phyloP scores from a whole-genome alignment of 1,140 invertebrate species.

The Drosophila mayri region DNA sequence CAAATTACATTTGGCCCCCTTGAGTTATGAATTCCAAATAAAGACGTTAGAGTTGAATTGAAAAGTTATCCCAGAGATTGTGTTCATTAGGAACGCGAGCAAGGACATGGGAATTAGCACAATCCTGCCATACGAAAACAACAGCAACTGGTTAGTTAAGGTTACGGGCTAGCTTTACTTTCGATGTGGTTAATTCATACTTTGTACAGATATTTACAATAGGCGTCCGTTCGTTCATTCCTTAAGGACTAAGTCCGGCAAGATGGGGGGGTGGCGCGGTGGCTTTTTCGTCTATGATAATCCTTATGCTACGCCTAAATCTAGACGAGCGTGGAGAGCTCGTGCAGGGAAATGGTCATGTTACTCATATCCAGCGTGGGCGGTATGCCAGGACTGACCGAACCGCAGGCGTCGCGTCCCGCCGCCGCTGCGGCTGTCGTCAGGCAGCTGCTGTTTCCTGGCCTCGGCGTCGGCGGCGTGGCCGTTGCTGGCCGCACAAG shows the following conservation, averaged over 20 bases:
- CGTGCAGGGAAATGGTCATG: slow-evolving; percentile 88
- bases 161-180: slow-evolving; percentile 18
- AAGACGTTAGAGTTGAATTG: slow-evolving; percentile 13
- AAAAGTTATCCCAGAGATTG: neutral
- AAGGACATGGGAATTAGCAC: too few relatives aligned
- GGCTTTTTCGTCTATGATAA: slow-evolving; percentile 49
- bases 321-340: slow-evolving; percentile 89
- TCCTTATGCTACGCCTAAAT: slow-evolving; percentile 7
- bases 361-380: slow-evolving; percentile 89
- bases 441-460: slow-evolving; percentile 45
- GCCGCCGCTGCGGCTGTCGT: neutral
- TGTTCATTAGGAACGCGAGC: neutral
- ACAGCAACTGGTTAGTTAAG: too few relatives aligned
- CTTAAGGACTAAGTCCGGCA: slow-evolving; percentile 42
- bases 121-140: too few relatives aligned
- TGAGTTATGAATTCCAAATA: slow-evolving; percentile 5
- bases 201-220: slow-evolving; percentile 68
- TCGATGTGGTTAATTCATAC: slow-evolving; percentile 21
- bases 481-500: slow-evolving; percentile 85
- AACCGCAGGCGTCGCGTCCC: slow-evolving; percentile 87
- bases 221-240: slow-evolving; percentile 4
- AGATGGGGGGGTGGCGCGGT: slow-evolving; percentile 46
- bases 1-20: neutral
- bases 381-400: slow-evolving; percentile 88
- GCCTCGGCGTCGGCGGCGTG: slow-evolving; percentile 85